Evolutionary conservation across 2,113 vertebrate species (phyloP), one percentile per base, ranked within the genome.

Genomic region (Nothocercus nigrocapillus): DNA sequence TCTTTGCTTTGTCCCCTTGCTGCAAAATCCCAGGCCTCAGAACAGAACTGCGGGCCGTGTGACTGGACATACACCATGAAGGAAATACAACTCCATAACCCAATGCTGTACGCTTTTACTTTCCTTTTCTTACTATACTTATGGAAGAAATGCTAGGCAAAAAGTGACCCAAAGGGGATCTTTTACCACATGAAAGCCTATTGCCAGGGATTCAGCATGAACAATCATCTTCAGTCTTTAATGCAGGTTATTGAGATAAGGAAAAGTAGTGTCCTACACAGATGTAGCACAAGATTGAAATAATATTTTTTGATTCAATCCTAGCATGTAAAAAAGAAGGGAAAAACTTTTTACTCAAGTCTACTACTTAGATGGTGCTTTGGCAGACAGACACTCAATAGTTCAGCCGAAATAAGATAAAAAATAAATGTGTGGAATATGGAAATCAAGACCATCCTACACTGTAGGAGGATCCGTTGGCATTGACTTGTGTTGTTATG

Each of bases 391-490:
- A 82, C 21, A 49, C 47, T 44, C 51, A 64, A 45, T 72, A 78
- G 56, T 64, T 93, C 51, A 82, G 40, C 73, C 89, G 77, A 69
- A 92, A 75, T 72, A 79, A 78, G 76, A 70, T 40, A 90, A 36
- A 62, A 63, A 53, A 89, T 40, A 85, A 86, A 28, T 72, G 49
- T 0, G 0, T 74, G 77, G 12, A 93, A 58, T 4, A 4, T 17
- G 7, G 74, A 94, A 83, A 86, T 93, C 77, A 96, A 94, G 91
- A 86, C n/a, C 40, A 85, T 18, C 34, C 54, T 76, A 38, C 74
- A 9, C 45, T 85, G 85, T 54, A 69, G 88, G 77, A 92, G n/a
- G 74, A 93, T 62, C 36, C 75, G 36, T n/a, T 72, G 86, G 25
- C 59, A 90, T 66, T 92, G 80, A 66, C 44, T 96, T 36, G 22